Percentiles rank a stretch among this genome's conserved stretches.
These are phyloP conservation scores for Balanococcus diminutus DNA, from an alignment of 2,888 invertebrate species.

Conservation along the genomic window DNA sequence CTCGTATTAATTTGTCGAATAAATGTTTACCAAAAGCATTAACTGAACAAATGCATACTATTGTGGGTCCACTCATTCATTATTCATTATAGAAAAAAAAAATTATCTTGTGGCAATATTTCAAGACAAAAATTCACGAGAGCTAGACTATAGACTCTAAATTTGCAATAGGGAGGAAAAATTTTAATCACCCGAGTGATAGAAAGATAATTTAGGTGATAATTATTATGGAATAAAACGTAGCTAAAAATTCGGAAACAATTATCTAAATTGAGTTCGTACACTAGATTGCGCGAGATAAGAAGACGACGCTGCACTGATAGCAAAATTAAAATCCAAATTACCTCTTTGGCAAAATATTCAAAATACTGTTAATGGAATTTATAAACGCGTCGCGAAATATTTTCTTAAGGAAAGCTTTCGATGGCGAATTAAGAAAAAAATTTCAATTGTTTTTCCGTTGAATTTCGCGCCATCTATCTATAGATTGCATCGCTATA, in stretches of 20 bases:
- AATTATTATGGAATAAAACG: not conserved
- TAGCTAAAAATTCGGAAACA: not conserved
- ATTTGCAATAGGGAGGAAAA: not conserved
- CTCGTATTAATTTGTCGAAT: not conserved
- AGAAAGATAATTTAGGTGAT: no score
- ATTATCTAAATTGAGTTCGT: not conserved
- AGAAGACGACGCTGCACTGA: not conserved
- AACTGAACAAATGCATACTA: not conserved
- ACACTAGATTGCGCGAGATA: not conserved
- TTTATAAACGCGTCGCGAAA: not conserved
- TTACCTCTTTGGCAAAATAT: not conserved
- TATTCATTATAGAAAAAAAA: not conserved
- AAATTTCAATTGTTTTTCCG: slow-evolving; percentile 20
- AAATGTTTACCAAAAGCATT: not conserved
- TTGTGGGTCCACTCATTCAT: not conserved
- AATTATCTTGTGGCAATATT: not conserved
- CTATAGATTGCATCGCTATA: not conserved
- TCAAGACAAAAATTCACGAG: no score
- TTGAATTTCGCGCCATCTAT: not conserved
- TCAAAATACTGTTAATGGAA: slow-evolving; percentile 14
- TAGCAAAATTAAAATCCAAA: not conserved
- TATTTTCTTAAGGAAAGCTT: not conserved
- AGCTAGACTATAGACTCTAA: no score
- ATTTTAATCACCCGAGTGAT: no score
- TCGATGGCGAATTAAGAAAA: not conserved